Conservation (phyloP, 2,113 vertebrate species). For the Carassius gibelio region DNA sequence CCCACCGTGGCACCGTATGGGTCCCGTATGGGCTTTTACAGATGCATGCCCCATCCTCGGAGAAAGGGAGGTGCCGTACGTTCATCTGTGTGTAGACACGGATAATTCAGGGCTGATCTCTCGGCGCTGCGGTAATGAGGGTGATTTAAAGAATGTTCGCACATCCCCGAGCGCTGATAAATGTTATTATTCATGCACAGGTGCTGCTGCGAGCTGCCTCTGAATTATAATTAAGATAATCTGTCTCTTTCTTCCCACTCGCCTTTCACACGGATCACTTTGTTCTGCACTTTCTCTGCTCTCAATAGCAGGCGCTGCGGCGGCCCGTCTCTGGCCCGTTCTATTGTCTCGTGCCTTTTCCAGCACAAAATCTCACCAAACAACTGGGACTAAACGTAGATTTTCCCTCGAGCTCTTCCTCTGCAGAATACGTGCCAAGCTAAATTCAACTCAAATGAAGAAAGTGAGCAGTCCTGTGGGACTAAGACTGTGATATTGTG, state of each 20-base stretch:
- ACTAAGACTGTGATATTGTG: neutral
- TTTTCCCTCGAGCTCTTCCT: conserved; percentile 72
- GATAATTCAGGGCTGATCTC: conserved; percentile 70
- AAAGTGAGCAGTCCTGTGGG: conserved; percentile 53
- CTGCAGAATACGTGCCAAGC: conserved; percentile 76
- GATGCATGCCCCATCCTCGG: conserved; percentile 1
- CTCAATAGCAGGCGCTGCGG: conserved; percentile 47
- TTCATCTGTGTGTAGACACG: conserved; percentile 41
- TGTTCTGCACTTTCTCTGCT: conserved; percentile 69
- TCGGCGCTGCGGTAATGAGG: conserved; percentile 78
- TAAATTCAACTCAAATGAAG: conserved; percentile 73
- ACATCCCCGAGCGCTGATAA: conserved; percentile 80
- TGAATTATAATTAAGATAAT: conserved; percentile 87
- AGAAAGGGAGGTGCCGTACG: neutral
- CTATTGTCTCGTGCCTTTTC: conserved; percentile 78
- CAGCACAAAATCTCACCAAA: conserved; percentile 76
- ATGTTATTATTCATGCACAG: conserved; percentile 85
- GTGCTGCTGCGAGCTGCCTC: conserved; percentile 80
- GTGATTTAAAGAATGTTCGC: conserved; percentile 81
- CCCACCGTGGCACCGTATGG: conserved; percentile 30
- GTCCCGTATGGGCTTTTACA: neutral
- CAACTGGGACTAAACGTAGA: conserved; percentile 77
- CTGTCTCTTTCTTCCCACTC: conserved; percentile 69
- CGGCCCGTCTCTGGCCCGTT: conserved; percentile 49
- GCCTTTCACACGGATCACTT: conserved; percentile 52